Conservation (phyloP, 2,113 vertebrate genomes). For the Eurypyga helias region DNA sequence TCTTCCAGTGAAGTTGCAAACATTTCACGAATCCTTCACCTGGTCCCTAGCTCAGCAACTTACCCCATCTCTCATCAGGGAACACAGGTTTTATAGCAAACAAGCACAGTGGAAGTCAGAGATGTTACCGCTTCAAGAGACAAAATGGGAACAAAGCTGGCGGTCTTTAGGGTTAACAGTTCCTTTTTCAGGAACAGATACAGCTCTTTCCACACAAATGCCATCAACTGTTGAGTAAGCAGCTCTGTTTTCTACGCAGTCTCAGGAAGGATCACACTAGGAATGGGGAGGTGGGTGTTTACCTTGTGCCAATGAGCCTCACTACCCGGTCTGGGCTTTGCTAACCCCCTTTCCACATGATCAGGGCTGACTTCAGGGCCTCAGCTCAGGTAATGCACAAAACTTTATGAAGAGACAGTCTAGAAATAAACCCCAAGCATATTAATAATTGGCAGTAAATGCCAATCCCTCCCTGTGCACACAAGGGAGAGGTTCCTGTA, state of each 20-base stretch:
- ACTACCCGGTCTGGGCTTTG: neutral
- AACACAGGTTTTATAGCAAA: neutral
- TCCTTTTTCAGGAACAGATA: neutral
- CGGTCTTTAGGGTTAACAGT: neutral
- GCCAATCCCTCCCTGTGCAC: neutral
- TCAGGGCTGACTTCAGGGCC: neutral
- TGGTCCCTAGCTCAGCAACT: neutral
- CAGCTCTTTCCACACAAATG: constrained; percentile 24
- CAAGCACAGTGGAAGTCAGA: neutral
- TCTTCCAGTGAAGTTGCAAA: neutral
- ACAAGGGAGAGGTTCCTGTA: neutral
- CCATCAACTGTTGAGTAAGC: constrained; percentile 38
- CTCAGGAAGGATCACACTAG: neutral
- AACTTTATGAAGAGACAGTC: neutral
- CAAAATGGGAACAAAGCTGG: constrained; percentile 1
- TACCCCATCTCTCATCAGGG: neutral
- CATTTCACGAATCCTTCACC: neutral
- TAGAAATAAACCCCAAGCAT: neutral
- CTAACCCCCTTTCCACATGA: neutral
- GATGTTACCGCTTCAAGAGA: neutral
- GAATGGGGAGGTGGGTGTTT: neutral
- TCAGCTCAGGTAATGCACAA: neutral
- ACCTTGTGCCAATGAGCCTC: neutral
- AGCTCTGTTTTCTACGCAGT: constrained; percentile 8
- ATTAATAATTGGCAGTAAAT: neutral